phyloP scores from a whole-genome alignment of 2,797 vertebrate species.

The Hoplostethus atlanticus region DNA sequence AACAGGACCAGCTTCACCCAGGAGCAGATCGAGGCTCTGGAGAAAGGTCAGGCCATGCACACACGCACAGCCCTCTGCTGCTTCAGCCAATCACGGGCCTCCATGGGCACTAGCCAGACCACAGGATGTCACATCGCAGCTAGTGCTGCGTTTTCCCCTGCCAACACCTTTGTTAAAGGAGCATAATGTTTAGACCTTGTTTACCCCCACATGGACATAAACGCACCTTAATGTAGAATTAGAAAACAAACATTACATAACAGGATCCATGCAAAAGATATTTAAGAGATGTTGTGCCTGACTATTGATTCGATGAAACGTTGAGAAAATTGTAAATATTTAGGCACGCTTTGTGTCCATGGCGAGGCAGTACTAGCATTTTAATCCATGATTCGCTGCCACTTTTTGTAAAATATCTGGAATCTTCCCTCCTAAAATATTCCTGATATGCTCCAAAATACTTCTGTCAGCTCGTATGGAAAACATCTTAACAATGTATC shows the following conservation, averaged over 20 bases:
- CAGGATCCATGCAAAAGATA: background rate
- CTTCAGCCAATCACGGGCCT: conserved; percentile 56
- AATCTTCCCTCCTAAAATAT: conserved; percentile 41
- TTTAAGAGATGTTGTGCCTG: background rate
- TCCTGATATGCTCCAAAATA: conserved; percentile 48
- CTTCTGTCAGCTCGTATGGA: conserved; percentile 44
- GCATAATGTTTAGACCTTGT: conserved; percentile 32
- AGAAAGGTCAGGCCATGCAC: conserved; percentile 86
- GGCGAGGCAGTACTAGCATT: conserved; percentile 6
- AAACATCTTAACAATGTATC: conserved; percentile 59
- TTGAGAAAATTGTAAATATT: conserved; percentile 1
- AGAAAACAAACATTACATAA: background rate
- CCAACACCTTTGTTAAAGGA: conserved; percentile 55
- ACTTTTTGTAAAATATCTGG: background rate
- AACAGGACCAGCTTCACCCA: conserved; percentile 91
- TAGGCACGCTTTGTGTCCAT: background rate
- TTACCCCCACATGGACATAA: conserved; percentile 19
- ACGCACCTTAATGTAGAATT: background rate
- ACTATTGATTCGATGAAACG: background rate
- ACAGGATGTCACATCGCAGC: conserved; percentile 58
- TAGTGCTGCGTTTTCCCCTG: conserved; percentile 42
- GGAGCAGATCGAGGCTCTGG: conserved; percentile 91
- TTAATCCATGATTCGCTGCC: background rate
- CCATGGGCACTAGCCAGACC: conserved; percentile 17
- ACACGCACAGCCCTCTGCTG: conserved; percentile 50